Evolutionary conservation across 2,888 invertebrate species (phyloP), one percentile per base, ranked within the genome.

Genomic region (Villa cingulata): DNA sequence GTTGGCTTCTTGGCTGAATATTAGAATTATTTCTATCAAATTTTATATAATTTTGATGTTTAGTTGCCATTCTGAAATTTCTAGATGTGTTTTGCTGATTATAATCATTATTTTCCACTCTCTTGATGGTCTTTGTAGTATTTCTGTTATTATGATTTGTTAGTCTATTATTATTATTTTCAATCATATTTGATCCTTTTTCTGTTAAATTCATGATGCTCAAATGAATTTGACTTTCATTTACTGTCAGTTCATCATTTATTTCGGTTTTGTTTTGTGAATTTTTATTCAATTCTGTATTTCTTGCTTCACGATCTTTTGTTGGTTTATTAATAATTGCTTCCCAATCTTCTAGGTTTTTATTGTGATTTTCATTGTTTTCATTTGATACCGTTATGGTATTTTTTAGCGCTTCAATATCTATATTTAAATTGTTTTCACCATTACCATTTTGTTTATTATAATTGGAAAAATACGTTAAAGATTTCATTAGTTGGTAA

Each of bases 401-500:
- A 49, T 56, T 57, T 45, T 53, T 51, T n/a, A 55, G 32, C 6
- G 56, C 53, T 45, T 54, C 57, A 16, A 57, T 48, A 47, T 57
- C 54, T 14, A 56, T 43, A 17, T 44, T 44, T 20, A 45, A 27
- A 15, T 50, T 51, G 4, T 42, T 48, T 9, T 46, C 50, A 20
- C 47, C 51, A 29, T 51, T 55, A 16, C 52, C 62, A 16, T 51
- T 62, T 59, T 32, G 29, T 37, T 83, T 86, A 62, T 83, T 85
- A 61, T 86, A 87, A 29, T 83, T 80, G 0, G 88, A 87, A 70
- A 89, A 89, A 72, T 89, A 89, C 1, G 88, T 87, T 12, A 90
- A 70, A 0, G 88, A 88, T 65, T 88, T 88, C 86, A 90, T 89
- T 5, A 90, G 73, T 65, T 90, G 89, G 64, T 89, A 90, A 65